Conservation (phyloP, 2,888 invertebrate species). For the Neocrepidodera transversa region DNA sequence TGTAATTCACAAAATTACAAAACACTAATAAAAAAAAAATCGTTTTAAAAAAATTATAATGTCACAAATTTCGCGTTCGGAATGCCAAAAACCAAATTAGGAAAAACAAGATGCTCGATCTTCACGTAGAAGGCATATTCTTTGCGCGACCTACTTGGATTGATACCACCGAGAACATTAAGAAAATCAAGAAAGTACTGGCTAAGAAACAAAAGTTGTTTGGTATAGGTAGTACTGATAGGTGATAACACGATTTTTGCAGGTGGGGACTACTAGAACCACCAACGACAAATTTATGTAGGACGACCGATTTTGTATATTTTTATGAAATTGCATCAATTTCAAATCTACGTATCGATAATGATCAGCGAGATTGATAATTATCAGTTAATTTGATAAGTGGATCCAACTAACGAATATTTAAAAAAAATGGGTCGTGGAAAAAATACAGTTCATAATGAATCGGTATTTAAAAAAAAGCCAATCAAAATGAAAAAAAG, state of each 20-base stretch:
- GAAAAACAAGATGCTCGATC: too few relatives aligned
- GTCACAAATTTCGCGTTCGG: not conserved
- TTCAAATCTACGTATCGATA: not conserved
- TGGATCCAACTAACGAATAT: too few relatives aligned
- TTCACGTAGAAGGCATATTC: slow-evolving; percentile 1
- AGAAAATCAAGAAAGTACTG: slow-evolving; percentile 37
- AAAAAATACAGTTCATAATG: too few relatives aligned
- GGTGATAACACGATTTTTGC: not conserved
- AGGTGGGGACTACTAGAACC: not conserved
- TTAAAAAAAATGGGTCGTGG: too few relatives aligned
- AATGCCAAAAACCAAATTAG: not conserved
- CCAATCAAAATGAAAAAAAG: too few relatives aligned
- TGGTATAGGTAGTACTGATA: slow-evolving; percentile 18
- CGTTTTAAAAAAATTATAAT: not conserved
- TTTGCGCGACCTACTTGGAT: not conserved
- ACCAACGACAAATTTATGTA: not conserved
- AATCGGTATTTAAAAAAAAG: too few relatives aligned
- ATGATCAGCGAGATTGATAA: not conserved
- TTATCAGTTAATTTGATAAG: too few relatives aligned
- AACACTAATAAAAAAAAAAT: too few relatives aligned
- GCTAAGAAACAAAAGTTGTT: slow-evolving; percentile 18
- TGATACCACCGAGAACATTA: slow-evolving; percentile 8
- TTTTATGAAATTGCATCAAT: not conserved
- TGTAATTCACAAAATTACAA: not conserved
- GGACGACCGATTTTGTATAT: not conserved